A percentile compares a stretch with the other conserved stretches of the same genome.
Evolutionary conservation across 2,888 invertebrate genomes (phyloP).

Genomic region (Ophion costatus): DNA sequence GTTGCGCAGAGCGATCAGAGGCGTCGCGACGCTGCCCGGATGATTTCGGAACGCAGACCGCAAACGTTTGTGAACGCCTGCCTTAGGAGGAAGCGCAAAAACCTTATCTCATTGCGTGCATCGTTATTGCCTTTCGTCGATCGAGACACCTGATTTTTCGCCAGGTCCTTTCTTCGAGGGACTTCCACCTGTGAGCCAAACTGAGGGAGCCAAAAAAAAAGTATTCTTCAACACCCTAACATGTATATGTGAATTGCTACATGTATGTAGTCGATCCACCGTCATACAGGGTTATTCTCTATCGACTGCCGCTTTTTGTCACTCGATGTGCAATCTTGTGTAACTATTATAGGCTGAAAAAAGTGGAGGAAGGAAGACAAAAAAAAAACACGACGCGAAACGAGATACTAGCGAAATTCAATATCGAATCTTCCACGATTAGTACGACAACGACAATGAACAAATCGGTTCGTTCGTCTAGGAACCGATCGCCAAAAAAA

Average conservation of each 20-base stretch:
- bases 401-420: conserved; percentile 64
- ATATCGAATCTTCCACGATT: conserved; percentile 62
- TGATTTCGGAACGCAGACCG: too few relatives aligned
- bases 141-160: too few relatives aligned
- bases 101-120: too few relatives aligned
- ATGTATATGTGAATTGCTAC: conserved; percentile 35
- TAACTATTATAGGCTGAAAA: conserved; percentile 40
- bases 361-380: background rate
- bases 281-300: conserved; percentile 68
- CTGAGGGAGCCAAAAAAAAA: background rate
- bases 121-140: too few relatives aligned
- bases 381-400: conserved; percentile 23
- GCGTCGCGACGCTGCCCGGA: too few relatives aligned
- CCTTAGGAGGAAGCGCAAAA: too few relatives aligned
- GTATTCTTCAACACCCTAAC: background rate
- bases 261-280: conserved; percentile 62
- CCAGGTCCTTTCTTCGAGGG: too few relatives aligned
- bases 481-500: conserved; percentile 57
- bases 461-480: conserved; percentile 54
- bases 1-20: too few relatives aligned
- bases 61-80: too few relatives aligned
- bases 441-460: conserved; percentile 57
- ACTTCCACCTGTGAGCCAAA: background rate
- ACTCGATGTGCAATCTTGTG: conserved; percentile 66
- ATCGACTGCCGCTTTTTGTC: conserved; percentile 67